phyloP scores from a whole-genome alignment of 2,888 invertebrate species.

The Philereme vetulata region DNA sequence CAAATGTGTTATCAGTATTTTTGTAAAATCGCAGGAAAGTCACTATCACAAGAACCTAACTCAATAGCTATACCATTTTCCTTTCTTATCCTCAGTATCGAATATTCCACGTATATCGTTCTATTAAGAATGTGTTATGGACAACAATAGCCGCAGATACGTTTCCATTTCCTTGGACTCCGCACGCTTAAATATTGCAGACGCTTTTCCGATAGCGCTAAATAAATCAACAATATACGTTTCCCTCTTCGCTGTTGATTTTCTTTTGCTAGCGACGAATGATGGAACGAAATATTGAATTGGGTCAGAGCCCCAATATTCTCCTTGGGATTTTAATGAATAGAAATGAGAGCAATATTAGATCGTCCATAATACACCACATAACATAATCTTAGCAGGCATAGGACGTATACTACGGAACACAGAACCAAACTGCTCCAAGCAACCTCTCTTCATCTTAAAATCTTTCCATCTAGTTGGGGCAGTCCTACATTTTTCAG shows the following conservation, averaged over 20 bases:
- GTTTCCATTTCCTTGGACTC: conserved; percentile 41
- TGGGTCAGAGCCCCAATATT: conserved; percentile 16
- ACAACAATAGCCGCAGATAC: conserved; percentile 43
- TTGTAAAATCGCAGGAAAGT: too few species aligned
- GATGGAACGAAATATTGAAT: conserved; percentile 9
- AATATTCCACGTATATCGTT: conserved; percentile 32
- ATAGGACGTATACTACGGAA: too few species aligned
- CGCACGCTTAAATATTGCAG: conserved; percentile 33
- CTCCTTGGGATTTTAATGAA: conserved; percentile 22
- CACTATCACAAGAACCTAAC: too few species aligned
- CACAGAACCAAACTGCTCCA: too few species aligned
- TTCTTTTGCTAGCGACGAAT: conserved; percentile 9
- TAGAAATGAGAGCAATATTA: conserved; percentile 1
- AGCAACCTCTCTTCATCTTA: too few species aligned
- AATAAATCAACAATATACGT: conserved; percentile 31
- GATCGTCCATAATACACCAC: too few species aligned
- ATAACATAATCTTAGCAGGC: too few species aligned
- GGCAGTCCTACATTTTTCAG: too few species aligned
- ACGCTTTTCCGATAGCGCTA: conserved; percentile 27
- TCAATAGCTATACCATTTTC: background rate
- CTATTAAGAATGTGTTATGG: conserved; percentile 46
- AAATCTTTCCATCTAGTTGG: too few species aligned
- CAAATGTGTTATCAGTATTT: too few species aligned
- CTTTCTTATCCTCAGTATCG: conserved; percentile 12
- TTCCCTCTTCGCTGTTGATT: conserved; percentile 19